Base-by-base conservation (phyloP, 2,888 invertebrate species). In the Ferdinandea cuprea region DNA sequence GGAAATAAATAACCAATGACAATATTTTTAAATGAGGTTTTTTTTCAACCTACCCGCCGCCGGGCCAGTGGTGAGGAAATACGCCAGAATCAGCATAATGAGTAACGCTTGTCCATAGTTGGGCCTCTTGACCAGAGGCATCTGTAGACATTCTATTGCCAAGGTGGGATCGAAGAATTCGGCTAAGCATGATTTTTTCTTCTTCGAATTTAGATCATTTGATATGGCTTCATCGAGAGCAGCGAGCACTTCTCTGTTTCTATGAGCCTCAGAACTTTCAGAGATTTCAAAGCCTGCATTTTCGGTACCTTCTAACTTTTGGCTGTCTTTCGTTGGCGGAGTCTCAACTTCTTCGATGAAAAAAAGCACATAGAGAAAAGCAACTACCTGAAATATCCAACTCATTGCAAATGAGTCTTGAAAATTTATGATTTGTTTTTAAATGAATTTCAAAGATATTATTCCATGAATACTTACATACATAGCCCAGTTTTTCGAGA, bases 101-200 rank as follows among this genome's bases (percentile, higher is more conserved):
- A 91, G 65, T 17, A 89, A 65, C 52, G 89, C 72, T 30, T 90
- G 86, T 1, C 89, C 89, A 50, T 88, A 88, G 50, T 90, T 88
- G 21, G 87, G 81, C 2, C 91, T 88, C 65, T 90, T 89, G 3
- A 88, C 85, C 6, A 89, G 25, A 0, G 91, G 89, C 59, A 91
- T 89, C 11, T 87, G 86, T 1, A 90, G 68, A 80, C 90, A 89
- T 32, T 89, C 90, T 56, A 89, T 76, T 11, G 89, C 89, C 30
- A 91, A 85, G 0, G 89, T 88, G 1, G 89, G 90, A 87, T 91
- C 91, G 21, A 91, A 91, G 35, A 91, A 91, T 58, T 90, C 89
- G 0, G 85, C 78, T 0, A 88, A 48, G 8, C 88, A 87, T 9
- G 89, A 88, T 56, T 85, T 85, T 17, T 85, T 85, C 2, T 50